phyloP scores from a whole-genome alignment of 2,113 vertebrate species.

The Mus pahari region DNA sequence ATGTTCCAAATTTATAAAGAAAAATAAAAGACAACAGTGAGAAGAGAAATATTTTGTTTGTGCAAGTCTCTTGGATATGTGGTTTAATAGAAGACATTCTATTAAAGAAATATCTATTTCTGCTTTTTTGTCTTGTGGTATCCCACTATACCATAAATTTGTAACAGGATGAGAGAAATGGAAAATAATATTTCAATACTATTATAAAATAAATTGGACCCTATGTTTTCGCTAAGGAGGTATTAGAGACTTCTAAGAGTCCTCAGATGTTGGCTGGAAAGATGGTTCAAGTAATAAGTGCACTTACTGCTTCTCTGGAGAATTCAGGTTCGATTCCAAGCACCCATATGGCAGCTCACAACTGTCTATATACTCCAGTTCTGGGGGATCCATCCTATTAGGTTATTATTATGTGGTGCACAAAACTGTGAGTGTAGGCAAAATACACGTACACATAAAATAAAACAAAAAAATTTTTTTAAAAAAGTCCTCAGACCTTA shows the following conservation, averaged over 20 bases:
- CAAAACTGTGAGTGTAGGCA: neutral
- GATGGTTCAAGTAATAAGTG: neutral
- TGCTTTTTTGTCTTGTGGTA: neutral
- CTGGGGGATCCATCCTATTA: neutral
- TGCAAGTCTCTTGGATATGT: constrained; percentile 1
- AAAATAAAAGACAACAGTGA: neutral
- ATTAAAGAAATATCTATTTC: neutral
- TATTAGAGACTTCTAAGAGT: neutral
- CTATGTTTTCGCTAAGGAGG: neutral
- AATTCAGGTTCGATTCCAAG: neutral
- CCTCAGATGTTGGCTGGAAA: neutral
- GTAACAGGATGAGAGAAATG: neutral
- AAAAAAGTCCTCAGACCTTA: neutral
- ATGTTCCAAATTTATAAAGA: neutral
- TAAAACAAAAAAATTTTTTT: neutral
- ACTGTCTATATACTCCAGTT: neutral
- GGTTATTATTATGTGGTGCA: neutral
- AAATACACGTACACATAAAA: neutral
- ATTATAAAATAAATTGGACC: constrained; percentile 31
- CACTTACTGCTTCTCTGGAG: neutral
- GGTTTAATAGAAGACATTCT: constrained; percentile 32
- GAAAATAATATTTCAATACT: constrained; percentile 29
- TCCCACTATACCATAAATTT: neutral
- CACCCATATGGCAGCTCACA: neutral
- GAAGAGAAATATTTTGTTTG: neutral